phyloP scores from a whole-genome alignment of 2,888 invertebrate genomes.

The Asteroscopus sphinx region DNA sequence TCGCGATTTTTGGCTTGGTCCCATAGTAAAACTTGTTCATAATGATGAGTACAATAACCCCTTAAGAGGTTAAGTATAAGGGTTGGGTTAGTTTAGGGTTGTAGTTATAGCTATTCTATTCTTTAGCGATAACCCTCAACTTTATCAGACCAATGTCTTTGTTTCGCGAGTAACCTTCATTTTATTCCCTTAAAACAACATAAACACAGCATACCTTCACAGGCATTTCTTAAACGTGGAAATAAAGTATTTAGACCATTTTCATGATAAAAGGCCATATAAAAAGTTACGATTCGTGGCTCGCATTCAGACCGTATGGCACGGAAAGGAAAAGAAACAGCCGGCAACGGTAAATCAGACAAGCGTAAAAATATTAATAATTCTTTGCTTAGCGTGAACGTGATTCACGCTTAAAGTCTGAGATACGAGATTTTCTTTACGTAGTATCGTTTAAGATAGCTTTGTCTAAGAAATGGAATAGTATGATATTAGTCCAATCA shows the following conservation, averaged over 20 bases:
- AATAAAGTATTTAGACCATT: constrained; percentile 44
- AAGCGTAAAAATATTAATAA: constrained; percentile 58
- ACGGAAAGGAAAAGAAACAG: constrained; percentile 26
- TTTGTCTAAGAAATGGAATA: constrained; percentile 6
- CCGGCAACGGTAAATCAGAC: constrained; percentile 53
- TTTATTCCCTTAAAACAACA: background rate
- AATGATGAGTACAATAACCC: too few species aligned
- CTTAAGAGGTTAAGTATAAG: too few species aligned
- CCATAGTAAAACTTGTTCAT: too few species aligned
- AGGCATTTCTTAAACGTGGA: constrained; percentile 15
- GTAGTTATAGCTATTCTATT: too few species aligned
- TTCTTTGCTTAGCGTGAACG: constrained; percentile 36
- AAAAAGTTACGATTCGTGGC: constrained; percentile 45
- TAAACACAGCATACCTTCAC: constrained; percentile 27
- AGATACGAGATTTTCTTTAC: constrained; percentile 20
- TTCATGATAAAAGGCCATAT: constrained; percentile 39
- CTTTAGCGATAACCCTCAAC: background rate
- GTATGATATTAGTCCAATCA: background rate
- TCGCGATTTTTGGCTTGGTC: too few species aligned
- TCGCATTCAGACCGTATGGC: constrained; percentile 30
- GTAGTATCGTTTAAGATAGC: constrained; percentile 15
- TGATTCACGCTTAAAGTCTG: constrained; percentile 26
- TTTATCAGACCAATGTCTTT: constrained; percentile 3
- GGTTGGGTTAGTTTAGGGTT: too few species aligned
- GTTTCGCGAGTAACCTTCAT: background rate